Evolutionary conservation across 2,888 invertebrate species (phyloP).

Genomic region (Orthonevra nobilis): DNA sequence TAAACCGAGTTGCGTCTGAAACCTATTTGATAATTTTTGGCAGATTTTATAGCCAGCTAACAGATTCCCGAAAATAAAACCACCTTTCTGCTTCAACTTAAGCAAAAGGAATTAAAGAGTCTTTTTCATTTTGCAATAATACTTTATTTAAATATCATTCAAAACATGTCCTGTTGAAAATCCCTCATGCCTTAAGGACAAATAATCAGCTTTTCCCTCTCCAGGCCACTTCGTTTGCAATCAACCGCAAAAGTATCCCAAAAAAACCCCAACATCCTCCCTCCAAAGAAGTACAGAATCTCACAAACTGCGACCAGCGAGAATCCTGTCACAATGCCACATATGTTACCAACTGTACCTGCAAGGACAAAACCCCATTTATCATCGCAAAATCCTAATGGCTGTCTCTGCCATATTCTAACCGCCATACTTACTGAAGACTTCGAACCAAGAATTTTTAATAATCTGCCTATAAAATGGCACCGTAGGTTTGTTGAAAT

Average conservation of each 20-base stretch:
- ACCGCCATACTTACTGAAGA: conserved; percentile 82
- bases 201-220: conserved; percentile 50
- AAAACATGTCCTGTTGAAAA: not conserved
- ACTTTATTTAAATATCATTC: not conserved
- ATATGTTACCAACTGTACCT: conserved; percentile 85
- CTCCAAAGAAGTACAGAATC: conserved; percentile 82
- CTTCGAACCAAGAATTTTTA: conserved; percentile 83
- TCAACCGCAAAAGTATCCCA: conserved; percentile 31
- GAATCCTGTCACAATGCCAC: conserved; percentile 84
- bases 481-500: conserved; percentile 74
- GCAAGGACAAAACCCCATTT: conserved; percentile 72
- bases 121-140: no score
- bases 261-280: conserved; percentile 6
- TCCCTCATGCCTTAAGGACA: conserved; percentile 38
- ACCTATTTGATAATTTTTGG: no score
- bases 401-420: not conserved
- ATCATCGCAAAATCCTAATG: conserved; percentile 27
- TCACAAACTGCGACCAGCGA: conserved; percentile 84
- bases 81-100: no score
- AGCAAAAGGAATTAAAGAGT: no score
- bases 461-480: conserved; percentile 75
- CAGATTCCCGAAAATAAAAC: no score
- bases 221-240: not conserved
- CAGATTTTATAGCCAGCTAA: no score
- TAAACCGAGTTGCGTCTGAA: no score